Percentiles rank a stretch among this genome's conserved stretches.
phyloP scores from a whole-genome alignment of 2,113 vertebrate genomes.

The Haliaeetus leucogaster region DNA sequence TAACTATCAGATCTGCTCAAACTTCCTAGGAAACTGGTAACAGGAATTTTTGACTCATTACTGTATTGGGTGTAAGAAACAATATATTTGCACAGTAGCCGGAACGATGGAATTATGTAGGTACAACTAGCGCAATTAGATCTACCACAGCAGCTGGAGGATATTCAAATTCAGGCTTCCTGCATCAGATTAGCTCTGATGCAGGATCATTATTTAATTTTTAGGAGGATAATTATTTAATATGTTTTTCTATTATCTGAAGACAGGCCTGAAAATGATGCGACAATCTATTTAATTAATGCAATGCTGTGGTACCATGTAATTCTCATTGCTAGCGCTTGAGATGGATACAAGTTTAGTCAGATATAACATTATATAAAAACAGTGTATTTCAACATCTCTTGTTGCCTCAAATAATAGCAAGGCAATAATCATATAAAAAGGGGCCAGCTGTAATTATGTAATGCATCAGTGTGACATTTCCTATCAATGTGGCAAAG shows the following conservation, averaged over 20 bases:
- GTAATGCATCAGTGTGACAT: slow-evolving; percentile 13
- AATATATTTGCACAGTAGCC: not conserved
- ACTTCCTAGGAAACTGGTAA: not conserved
- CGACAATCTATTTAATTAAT: not conserved
- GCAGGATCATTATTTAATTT: not conserved
- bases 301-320: not conserved
- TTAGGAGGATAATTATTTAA: not conserved
- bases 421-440: not conserved
- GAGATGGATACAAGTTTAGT: not conserved
- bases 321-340: not conserved
- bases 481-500: not conserved
- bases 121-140: not conserved
- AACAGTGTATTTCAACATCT: not conserved
- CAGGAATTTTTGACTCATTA: not conserved
- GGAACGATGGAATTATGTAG: not conserved
- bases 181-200: not conserved
- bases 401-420: not conserved
- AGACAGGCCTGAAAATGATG: not conserved
- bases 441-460: not conserved
- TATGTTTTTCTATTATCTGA: not conserved
- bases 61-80: not conserved
- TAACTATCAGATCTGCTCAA: not conserved
- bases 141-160: not conserved
- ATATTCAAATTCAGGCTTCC: not conserved
- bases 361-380: not conserved